Conservation (phyloP, 2,888 invertebrate genomes). For the Meiosimyza decipiens region DNA sequence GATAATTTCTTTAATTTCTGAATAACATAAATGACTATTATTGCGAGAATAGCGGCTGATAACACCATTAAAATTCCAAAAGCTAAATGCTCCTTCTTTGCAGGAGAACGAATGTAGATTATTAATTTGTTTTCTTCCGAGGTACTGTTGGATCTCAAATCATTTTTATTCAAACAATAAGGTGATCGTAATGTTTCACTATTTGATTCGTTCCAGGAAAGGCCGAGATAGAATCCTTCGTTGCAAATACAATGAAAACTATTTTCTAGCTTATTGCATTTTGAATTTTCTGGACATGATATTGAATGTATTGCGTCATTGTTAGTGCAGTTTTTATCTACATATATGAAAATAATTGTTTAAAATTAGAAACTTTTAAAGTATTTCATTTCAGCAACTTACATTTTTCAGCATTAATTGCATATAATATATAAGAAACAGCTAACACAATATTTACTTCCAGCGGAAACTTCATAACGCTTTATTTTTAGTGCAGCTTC, state of each 20-base stretch:
- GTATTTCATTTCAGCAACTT: slow-evolving; percentile 24
- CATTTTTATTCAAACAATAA: slow-evolving; percentile 8
- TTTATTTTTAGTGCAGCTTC: neutral
- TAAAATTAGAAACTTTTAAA: neutral
- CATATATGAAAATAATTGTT: neutral
- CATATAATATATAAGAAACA: slow-evolving; percentile 38
- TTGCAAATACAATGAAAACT: slow-evolving; percentile 46
- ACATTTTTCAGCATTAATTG: slow-evolving; percentile 28
- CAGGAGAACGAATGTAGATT: slow-evolving; percentile 39
- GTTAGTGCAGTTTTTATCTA: slow-evolving; percentile 5
- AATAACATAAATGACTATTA: slow-evolving; percentile 43
- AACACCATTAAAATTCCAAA: slow-evolving; percentile 47
- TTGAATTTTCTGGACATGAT: slow-evolving; percentile 44
- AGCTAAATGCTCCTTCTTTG: slow-evolving; percentile 43
- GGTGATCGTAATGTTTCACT: slow-evolving; percentile 23
- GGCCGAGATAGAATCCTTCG: slow-evolving; percentile 46
- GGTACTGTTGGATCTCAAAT: slow-evolving; percentile 8
- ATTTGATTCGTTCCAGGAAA: slow-evolving; percentile 40
- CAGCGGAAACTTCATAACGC: slow-evolving; percentile 24
- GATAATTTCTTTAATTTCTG: slow-evolving; percentile 40
- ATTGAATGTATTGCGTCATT: too few relatives aligned
- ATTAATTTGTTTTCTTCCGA: slow-evolving; percentile 36
- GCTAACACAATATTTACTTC: slow-evolving; percentile 41
- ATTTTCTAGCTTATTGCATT: slow-evolving; percentile 38
- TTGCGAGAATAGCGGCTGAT: slow-evolving; percentile 43